phyloP scores from a whole-genome alignment of 2,888 invertebrate species.

The Drosophila colorata region DNA sequence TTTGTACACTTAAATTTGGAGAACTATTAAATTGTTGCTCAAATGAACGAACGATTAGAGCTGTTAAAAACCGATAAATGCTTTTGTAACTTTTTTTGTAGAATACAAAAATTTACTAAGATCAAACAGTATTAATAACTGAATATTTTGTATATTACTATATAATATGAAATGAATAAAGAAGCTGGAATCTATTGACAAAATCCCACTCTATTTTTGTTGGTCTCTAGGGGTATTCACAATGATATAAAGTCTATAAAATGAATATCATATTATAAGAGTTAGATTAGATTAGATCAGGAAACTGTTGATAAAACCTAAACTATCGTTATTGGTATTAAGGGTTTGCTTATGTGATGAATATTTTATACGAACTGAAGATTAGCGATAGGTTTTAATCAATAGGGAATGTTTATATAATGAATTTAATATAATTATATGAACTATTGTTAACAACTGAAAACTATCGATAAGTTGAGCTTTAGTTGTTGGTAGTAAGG shows the following conservation, averaged over 20 bases:
- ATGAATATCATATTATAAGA: background rate
- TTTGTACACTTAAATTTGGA: background rate
- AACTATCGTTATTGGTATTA: background rate
- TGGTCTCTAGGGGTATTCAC: background rate
- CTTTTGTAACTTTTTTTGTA: no score
- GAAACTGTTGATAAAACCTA: background rate
- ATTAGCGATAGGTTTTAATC: background rate
- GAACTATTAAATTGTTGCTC: background rate
- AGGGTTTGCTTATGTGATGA: background rate
- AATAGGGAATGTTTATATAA: background rate
- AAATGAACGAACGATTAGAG: conserved; percentile 1
- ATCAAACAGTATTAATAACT: no score
- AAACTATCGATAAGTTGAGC: background rate
- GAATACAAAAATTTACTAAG: no score
- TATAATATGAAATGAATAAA: no score
- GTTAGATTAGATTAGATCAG: background rate
- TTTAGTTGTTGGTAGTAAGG: background rate
- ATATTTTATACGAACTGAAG: background rate
- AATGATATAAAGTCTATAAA: background rate
- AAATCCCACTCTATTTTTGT: background rate
- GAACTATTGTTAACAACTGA: background rate
- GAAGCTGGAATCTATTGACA: no score
- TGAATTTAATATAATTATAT: background rate
- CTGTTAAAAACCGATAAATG: conserved; percentile 4
- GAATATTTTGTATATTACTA: no score